Conservation (phyloP, 2,888 invertebrate species). For the Chrysolina americana region DNA sequence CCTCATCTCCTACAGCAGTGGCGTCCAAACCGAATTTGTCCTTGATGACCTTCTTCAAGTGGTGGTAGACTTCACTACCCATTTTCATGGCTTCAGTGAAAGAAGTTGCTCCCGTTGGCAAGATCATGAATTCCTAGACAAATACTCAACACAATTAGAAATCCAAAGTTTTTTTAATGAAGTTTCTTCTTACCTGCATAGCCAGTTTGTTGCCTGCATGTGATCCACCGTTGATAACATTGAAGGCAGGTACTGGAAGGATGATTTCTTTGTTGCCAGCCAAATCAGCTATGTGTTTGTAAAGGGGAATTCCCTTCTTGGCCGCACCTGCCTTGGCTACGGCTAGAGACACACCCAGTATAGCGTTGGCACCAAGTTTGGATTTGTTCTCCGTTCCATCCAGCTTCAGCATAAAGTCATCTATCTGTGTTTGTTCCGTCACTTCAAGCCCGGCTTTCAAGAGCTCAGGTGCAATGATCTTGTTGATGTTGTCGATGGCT, state of each 20-base stretch:
- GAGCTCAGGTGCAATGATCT: slow-evolving; percentile 82
- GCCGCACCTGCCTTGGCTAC: slow-evolving; percentile 98
- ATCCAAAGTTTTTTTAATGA: slow-evolving; percentile 70
- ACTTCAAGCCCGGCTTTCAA: slow-evolving; percentile 87
- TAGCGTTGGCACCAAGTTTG: slow-evolving; percentile 97
- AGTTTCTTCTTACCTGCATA: slow-evolving; percentile 77
- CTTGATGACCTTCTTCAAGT: slow-evolving; percentile 97
- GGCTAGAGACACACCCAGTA: slow-evolving; percentile 96
- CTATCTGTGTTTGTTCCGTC: slow-evolving; percentile 90
- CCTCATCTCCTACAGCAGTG: slow-evolving; percentile 98
- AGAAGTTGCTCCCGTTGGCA: slow-evolving; percentile 83
- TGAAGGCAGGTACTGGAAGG: slow-evolving; percentile 97
- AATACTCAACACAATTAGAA: too few relatives aligned
- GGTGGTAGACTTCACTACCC: slow-evolving; percentile 97
- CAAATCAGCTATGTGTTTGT: slow-evolving; percentile 95
- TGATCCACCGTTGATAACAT: slow-evolving; percentile 99
- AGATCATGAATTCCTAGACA: slow-evolving; percentile 68
- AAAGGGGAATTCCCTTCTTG: slow-evolving; percentile 89
- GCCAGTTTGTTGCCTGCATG: slow-evolving; percentile 99
- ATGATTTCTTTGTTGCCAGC: slow-evolving; percentile 93
- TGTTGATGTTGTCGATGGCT: slow-evolving; percentile 94
- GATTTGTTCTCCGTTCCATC: slow-evolving; percentile 99
- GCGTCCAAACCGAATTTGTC: slow-evolving; percentile 96
- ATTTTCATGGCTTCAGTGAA: slow-evolving; percentile 99
- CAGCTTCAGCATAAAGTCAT: slow-evolving; percentile 87